Evolutionary conservation across 2,113 vertebrate species (phyloP), one percentile per base, ranked within the genome.

Genomic region (Malaclemys terrapin): DNA sequence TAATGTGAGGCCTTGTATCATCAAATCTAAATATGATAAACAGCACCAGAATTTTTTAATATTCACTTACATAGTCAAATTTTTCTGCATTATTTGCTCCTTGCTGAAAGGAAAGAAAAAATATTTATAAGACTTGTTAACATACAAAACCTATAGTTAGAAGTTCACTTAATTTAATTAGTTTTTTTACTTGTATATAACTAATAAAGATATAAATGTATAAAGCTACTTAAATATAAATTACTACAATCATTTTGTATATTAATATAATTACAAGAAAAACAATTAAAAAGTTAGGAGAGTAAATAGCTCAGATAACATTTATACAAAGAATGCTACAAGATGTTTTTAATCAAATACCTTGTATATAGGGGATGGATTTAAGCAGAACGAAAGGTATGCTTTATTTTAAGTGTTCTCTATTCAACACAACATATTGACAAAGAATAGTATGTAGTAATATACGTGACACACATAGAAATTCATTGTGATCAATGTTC

Each of bases 81-180:
- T 99, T 99, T 95, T 99, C 99, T 11, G 99, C 99, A 38, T 99
- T 99, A 98, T 99, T 98, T 89, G 98, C 99, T 97, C 99, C 99
- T 99, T 99, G 99, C 99, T 99, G 98, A 82, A 98, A 98, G 94
- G 91, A 97, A 98, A 97, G 98, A 98, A 97, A 97, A 98, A 98
- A 98, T 96, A 95, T 91, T 98, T 92, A 95, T 91, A 97, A 98
- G 94, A 94, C 91, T 20, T 97, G 95, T 98, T 98, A 98, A 96
- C 76, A 17, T 10, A 95, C 52, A 59, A 1, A 56, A 45, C 76
- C 16, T 49, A 85, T 16, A 87, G 25, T 88, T 89, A 52, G 16
- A 90, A 80, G 72, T 96, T 94, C 90, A 98, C n/a, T 95, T 97
- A 98, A 92, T 84, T 96, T 59, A 94, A 96, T 92, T 97, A 97